Percentiles rank a stretch among this genome's conserved stretches.
phyloP scores from a whole-genome alignment of 2,113 vertebrate genomes.

The Colinus virginianus region DNA sequence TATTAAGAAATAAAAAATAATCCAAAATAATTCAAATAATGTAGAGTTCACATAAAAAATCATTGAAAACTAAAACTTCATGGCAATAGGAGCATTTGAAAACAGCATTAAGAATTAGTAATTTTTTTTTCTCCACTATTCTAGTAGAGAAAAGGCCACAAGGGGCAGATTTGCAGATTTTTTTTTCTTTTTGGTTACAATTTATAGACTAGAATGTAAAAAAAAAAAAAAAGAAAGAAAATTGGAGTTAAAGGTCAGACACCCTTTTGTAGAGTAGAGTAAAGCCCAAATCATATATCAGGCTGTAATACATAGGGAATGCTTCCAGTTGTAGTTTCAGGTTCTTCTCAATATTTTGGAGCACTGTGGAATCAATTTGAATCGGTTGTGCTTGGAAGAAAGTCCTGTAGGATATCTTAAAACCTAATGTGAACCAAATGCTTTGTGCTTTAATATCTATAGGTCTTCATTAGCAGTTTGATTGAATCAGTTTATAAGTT shows the following conservation, averaged over 20 bases:
- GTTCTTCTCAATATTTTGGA: not conserved
- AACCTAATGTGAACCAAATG: not conserved
- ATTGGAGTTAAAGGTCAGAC: not conserved
- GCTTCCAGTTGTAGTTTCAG: not conserved
- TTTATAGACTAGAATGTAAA: not conserved
- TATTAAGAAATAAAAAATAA: not conserved
- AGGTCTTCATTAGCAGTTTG: not conserved
- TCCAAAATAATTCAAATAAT: not conserved
- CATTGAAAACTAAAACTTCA: not conserved
- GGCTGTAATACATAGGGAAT: not conserved
- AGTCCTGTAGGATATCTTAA: not conserved
- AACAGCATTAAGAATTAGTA: not conserved
- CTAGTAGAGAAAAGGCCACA: not conserved
- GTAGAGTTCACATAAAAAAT: not conserved
- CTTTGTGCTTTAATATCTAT: not conserved
- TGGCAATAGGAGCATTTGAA: not conserved
- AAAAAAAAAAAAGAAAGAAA: not conserved
- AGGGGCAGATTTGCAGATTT: not conserved
- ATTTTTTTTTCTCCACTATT: not conserved
- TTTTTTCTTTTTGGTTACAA: not conserved
- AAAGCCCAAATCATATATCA: not conserved
- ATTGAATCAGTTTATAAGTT: not conserved
- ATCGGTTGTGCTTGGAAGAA: not conserved
- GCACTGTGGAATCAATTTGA: not conserved
- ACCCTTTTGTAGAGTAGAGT: accelerated